These are phyloP conservation scores for Dallia pectoralis DNA, from an alignment of 2,797 vertebrate genomes.

Conservation along the genomic window DNA sequence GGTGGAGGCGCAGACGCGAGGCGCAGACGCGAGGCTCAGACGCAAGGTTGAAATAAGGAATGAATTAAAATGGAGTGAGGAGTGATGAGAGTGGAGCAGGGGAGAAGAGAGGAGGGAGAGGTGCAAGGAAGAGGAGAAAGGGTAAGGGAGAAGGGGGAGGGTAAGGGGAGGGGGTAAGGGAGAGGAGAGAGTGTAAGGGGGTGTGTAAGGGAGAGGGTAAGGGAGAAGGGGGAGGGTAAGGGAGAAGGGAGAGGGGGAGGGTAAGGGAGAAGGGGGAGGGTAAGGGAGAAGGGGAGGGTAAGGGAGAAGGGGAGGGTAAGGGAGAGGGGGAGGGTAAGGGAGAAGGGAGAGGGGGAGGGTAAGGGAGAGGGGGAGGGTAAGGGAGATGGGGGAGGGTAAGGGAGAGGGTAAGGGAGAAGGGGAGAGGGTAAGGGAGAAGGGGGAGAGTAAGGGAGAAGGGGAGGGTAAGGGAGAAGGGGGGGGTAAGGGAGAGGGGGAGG, in stretches of 20 bases:
- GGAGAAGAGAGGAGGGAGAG: background rate
- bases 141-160: background rate
- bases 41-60: background rate
- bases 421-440: background rate
- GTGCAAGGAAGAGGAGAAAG: no score
- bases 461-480: background rate
- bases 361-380: no score
- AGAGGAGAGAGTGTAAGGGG: background rate
- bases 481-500: background rate
- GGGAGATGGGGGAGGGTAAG: no score
- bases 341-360: no score
- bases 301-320: no score
- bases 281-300: no score
- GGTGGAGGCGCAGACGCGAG: slow-evolving; percentile 44
- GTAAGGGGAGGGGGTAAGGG: background rate
- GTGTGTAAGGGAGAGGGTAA: no score
- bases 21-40: slow-evolving; percentile 34
- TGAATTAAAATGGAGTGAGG: no score
- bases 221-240: no score
- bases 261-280: no score
- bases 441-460: background rate
- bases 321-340: no score
- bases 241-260: no score
- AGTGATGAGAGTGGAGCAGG: background rate
- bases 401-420: background rate